phyloP scores from a whole-genome alignment of 2,888 invertebrate species.

The Gymnosoma rotundatum region DNA sequence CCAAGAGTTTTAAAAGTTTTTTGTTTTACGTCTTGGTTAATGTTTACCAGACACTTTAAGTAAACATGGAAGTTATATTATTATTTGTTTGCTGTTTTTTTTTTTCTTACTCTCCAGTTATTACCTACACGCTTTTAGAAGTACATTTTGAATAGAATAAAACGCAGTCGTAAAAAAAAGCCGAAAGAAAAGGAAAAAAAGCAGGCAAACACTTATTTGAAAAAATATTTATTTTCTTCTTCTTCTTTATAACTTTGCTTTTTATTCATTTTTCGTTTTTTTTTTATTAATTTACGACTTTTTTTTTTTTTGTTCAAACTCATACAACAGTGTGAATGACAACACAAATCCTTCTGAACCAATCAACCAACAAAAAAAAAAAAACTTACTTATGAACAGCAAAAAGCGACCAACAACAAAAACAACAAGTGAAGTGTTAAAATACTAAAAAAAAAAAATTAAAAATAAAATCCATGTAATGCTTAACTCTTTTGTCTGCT shows the following conservation, averaged over 20 bases:
- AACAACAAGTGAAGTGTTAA: slow-evolving; percentile 51
- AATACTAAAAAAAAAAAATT: slow-evolving; percentile 39
- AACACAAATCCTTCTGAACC: slow-evolving; percentile 57
- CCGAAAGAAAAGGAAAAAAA: slow-evolving; percentile 7
- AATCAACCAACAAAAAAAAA: slow-evolving; percentile 39
- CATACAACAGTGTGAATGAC: slow-evolving; percentile 57
- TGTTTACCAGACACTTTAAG: slow-evolving; percentile 61
- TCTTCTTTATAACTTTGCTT: slow-evolving; percentile 35
- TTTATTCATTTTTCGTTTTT: slow-evolving; percentile 16
- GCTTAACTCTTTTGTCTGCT: slow-evolving; percentile 71
- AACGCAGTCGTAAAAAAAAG: slow-evolving; percentile 24
- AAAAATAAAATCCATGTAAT: slow-evolving; percentile 64
- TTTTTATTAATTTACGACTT: neutral
- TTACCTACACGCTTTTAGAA: slow-evolving; percentile 48
- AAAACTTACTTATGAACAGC: slow-evolving; percentile 27
- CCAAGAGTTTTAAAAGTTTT: slow-evolving; percentile 61
- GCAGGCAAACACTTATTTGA: slow-evolving; percentile 30
- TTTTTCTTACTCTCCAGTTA: slow-evolving; percentile 37
- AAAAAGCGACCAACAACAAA: slow-evolving; percentile 31
- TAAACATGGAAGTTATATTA: slow-evolving; percentile 45
- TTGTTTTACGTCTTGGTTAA: slow-evolving; percentile 46
- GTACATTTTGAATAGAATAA: slow-evolving; percentile 11
- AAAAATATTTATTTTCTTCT: slow-evolving; percentile 54
- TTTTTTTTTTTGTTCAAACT: neutral
- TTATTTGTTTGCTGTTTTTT: neutral